These are phyloP conservation scores for Harpagus bidentatus DNA, from an alignment of 2,113 vertebrate species.

Conservation along the genomic window DNA sequence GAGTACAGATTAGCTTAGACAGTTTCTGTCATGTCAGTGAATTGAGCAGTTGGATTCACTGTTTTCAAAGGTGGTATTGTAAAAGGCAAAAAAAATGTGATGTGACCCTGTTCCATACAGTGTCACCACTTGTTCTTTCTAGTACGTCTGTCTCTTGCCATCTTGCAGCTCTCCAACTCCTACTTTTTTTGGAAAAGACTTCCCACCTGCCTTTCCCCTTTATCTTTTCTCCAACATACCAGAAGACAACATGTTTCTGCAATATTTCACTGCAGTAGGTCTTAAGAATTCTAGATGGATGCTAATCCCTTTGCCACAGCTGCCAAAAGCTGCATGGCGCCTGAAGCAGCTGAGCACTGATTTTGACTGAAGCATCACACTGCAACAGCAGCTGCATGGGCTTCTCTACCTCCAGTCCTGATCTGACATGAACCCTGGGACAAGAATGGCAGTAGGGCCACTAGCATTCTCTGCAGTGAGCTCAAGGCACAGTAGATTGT, in stretches of 20 bases:
- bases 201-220: background rate
- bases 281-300: background rate
- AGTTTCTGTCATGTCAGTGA: background rate
- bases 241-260: background rate
- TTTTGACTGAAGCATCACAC: background rate
- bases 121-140: background rate
- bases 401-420: background rate
- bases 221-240: background rate
- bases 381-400: slow-evolving; percentile 39
- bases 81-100: background rate
- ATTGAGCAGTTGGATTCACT: background rate
- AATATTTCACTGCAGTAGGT: background rate
- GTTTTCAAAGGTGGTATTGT: background rate
- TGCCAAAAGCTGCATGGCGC: background rate
- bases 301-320: slow-evolving; percentile 13
- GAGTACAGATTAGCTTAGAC: background rate
- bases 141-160: background rate
- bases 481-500: background rate
- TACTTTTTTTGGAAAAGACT: background rate
- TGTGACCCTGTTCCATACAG: background rate
- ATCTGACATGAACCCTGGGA: background rate
- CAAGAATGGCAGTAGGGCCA: background rate
- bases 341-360: background rate
- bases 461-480: background rate
- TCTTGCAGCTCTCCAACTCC: background rate